Evolutionary conservation across 1,140 invertebrate species (phyloP).

Genomic region (Chlorops oryzae): DNA sequence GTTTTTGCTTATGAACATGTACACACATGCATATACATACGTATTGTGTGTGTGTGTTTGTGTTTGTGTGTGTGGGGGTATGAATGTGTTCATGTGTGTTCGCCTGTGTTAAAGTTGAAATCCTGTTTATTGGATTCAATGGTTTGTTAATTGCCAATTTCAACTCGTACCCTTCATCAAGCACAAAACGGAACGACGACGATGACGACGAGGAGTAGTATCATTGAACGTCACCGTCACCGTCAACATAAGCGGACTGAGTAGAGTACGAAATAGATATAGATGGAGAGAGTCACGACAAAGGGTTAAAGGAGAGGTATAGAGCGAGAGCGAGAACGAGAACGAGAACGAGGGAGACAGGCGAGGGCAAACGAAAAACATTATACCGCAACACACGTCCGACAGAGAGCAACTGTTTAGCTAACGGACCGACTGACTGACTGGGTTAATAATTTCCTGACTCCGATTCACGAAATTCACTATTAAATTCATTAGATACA

Average conservation of each 20-base stretch:
- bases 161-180: slow-evolving; percentile 28
- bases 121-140: slow-evolving; percentile 46
- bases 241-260: too few relatives aligned
- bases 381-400: too few relatives aligned
- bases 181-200: slow-evolving; percentile 10
- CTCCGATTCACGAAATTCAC: slow-evolving; percentile 3
- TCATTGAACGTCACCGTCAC: background rate
- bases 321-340: background rate
- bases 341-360: background rate
- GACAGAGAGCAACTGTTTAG: too few relatives aligned
- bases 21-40: too few relatives aligned
- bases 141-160: slow-evolving; percentile 46
- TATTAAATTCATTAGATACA: slow-evolving; percentile 43
- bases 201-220: background rate
- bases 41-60: too few relatives aligned
- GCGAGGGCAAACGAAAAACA: slow-evolving; percentile 12
- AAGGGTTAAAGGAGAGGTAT: background rate
- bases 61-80: too few relatives aligned
- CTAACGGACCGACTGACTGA: too few relatives aligned
- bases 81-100: too few relatives aligned
- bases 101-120: slow-evolving; percentile 46
- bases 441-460: slow-evolving; percentile 46
- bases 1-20: too few relatives aligned
- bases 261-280: too few relatives aligned
- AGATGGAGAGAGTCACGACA: background rate